phyloP scores from a whole-genome alignment of 2,113 vertebrate species.

The Cettia cetti region DNA sequence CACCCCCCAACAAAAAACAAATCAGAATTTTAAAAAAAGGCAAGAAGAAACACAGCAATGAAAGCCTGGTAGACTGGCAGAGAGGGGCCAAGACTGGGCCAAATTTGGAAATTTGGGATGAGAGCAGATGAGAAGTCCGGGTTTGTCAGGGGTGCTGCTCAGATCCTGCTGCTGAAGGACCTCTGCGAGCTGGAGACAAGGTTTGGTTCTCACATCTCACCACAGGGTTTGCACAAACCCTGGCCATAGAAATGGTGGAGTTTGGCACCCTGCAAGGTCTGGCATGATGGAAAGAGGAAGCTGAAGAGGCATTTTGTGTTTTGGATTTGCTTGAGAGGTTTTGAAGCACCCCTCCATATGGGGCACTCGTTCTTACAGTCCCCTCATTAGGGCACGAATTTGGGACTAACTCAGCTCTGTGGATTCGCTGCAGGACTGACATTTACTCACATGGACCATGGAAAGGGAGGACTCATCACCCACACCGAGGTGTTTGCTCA shows the following conservation, averaged over 20 bases:
- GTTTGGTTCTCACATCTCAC: not conserved
- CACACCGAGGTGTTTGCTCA: not conserved
- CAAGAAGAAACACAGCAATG: not conserved
- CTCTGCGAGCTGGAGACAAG: not conserved
- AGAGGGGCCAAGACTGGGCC: not conserved
- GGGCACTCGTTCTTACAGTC: too few relatives aligned
- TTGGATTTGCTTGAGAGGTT: not conserved
- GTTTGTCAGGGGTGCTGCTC: not conserved
- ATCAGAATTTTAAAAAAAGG: not conserved
- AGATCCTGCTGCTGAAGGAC: not conserved
- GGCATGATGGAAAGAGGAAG: too few relatives aligned
- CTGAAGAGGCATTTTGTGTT: not conserved
- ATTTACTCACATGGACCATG: not conserved
- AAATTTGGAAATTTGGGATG: not conserved
- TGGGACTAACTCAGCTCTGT: not conserved
- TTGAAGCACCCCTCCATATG: not conserved
- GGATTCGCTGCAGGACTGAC: not conserved
- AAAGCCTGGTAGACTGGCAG: not conserved
- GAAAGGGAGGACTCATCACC: not conserved
- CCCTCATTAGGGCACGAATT: accelerated
- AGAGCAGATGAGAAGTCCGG: not conserved
- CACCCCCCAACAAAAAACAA: not conserved
- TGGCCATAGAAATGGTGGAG: not conserved
- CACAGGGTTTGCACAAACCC: not conserved
- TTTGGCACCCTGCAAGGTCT: not conserved